Percentiles rank a stretch among this genome's conserved stretches.
Conservation (phyloP, 2,113 vertebrate species). For the Eptesicus fuscus region DNA sequence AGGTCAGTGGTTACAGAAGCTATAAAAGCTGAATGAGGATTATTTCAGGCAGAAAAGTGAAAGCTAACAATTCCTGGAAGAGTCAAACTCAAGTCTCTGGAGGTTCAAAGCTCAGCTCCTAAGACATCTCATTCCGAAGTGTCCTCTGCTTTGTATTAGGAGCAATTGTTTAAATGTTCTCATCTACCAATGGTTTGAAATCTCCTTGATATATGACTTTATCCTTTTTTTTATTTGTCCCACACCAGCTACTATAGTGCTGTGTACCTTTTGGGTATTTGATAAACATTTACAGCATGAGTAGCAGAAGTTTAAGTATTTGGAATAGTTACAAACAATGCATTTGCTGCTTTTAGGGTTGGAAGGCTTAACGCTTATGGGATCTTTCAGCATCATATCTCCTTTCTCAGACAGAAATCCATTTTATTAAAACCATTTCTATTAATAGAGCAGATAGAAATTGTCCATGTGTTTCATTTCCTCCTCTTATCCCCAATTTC, state of each 20-base stretch:
- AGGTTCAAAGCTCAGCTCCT: neutral
- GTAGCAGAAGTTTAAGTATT: neutral
- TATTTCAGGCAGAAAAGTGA: neutral
- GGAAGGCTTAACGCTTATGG: neutral
- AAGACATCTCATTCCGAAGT: neutral
- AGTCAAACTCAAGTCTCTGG: neutral
- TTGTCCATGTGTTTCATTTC: constrained; percentile 2
- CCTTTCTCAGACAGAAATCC: constrained; percentile 12
- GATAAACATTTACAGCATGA: neutral
- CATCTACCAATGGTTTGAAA: neutral
- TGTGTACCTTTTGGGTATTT: neutral
- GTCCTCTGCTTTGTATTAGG: neutral
- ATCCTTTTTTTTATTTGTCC: neutral
- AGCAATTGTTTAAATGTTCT: neutral
- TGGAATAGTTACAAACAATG: neutral
- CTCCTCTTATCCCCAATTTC: neutral
- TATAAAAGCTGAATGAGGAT: neutral
- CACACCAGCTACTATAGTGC: neutral
- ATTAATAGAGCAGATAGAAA: constrained; percentile 22
- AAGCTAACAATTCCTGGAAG: constrained; percentile 23
- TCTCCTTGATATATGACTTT: neutral
- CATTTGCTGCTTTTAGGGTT: neutral
- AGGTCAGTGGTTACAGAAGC: neutral
- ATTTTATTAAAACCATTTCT: constrained; percentile 39
- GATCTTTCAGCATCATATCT: neutral